Conservation (phyloP, 2,888 invertebrate species). For the Mechanitis messenoides region DNA sequence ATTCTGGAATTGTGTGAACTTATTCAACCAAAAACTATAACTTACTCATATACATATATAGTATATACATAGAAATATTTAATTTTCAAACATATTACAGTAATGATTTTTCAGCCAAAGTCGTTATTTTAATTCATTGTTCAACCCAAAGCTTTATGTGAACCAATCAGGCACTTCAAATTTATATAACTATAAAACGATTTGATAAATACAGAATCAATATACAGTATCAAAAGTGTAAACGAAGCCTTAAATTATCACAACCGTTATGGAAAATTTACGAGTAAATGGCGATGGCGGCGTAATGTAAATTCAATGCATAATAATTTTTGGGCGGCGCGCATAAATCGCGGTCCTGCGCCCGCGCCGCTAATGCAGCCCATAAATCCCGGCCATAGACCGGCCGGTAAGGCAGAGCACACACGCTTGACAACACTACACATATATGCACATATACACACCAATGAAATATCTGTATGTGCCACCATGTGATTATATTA, state of each 20-base stretch:
- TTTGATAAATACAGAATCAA: background rate
- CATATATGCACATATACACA: too few species aligned
- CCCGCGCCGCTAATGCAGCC: conserved; percentile 29
- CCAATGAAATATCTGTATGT: too few species aligned
- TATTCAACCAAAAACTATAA: background rate
- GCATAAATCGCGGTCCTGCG: conserved; percentile 22
- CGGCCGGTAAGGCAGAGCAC: conserved; percentile 9
- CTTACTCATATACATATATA: background rate
- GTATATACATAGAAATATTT: too few species aligned
- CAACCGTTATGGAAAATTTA: conserved; percentile 16
- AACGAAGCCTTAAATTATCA: conserved; percentile 11
- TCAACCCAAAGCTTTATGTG: too few species aligned
- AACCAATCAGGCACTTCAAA: too few species aligned
- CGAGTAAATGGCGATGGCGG: conserved; percentile 12
- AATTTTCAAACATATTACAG: too few species aligned
- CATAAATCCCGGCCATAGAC: conserved; percentile 28
- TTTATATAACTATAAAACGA: too few species aligned
- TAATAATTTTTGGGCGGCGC: conserved; percentile 27
- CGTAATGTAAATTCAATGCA: conserved; percentile 20
- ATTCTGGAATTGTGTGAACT: conserved; percentile 6
- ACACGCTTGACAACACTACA: background rate
- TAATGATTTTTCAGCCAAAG: too few species aligned
- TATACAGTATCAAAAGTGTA: conserved; percentile 13
- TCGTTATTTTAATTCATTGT: too few species aligned
- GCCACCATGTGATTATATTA: too few species aligned